Percentiles rank a stretch among this genome's conserved stretches.
Conservation (phyloP, 1,140 invertebrate genomes). For the Neotoxoptera formosana region DNA sequence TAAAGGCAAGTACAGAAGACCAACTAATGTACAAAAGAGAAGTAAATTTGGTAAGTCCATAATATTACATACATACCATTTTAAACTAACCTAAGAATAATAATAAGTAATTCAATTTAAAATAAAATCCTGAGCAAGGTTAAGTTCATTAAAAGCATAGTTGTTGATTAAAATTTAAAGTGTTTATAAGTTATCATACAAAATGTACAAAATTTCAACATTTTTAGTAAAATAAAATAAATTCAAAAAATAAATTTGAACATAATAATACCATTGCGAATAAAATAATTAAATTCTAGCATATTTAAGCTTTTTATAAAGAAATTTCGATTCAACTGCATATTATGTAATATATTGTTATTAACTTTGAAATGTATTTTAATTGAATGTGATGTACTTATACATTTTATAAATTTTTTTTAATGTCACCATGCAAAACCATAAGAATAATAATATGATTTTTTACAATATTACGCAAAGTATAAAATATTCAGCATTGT, state of each 20-base stretch:
- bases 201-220: background rate
- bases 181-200: background rate
- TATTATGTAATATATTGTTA: background rate
- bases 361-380: too few species aligned
- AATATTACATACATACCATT: background rate
- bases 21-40: constrained; percentile 17
- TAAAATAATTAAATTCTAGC: background rate
- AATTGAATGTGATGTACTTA: background rate
- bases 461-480: too few species aligned
- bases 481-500: too few species aligned
- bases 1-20: background rate
- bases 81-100: background rate
- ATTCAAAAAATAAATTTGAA: background rate
- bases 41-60: background rate
- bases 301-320: background rate
- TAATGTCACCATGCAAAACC: background rate
- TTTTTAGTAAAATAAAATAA: background rate
- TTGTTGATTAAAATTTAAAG: background rate
- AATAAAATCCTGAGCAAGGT: background rate
- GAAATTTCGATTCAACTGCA: background rate
- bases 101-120: background rate
- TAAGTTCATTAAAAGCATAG: background rate
- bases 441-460: background rate
- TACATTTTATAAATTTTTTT: background rate
- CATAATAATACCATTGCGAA: background rate